Conservation (phyloP, 2,888 invertebrate genomes). For the Coelogynopora nodosa region DNA sequence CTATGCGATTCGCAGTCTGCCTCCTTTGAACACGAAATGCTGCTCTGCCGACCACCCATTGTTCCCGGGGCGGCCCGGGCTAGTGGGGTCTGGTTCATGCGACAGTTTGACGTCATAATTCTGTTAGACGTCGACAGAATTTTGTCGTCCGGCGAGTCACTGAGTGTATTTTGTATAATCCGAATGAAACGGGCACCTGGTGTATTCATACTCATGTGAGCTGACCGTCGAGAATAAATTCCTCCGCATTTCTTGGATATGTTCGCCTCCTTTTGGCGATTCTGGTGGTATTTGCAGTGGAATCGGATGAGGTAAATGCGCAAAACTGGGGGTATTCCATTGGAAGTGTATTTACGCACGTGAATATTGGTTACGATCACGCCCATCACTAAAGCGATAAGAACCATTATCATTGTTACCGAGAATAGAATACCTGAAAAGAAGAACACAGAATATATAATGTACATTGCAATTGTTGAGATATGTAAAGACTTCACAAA, state of each 20-base stretch:
- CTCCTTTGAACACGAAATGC: background rate
- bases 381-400: conserved; percentile 38
- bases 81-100: background rate
- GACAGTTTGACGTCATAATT: background rate
- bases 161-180: background rate
- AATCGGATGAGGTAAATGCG: background rate
- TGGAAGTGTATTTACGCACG: conserved; percentile 37
- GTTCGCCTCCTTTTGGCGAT: background rate
- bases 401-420: conserved; percentile 39
- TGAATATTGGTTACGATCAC: conserved; percentile 42
- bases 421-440: conserved; percentile 40
- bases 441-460: background rate
- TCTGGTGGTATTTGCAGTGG: conserved; percentile 29
- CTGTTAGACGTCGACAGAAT: background rate
- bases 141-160: background rate
- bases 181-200: conserved; percentile 37
- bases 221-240: background rate
- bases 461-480: no score
- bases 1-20: background rate
- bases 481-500: no score
- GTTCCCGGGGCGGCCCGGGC: background rate
- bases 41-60: background rate
- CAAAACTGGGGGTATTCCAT: background rate
- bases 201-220: background rate
- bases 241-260: background rate